Percentiles rank a stretch among this genome's conserved stretches.
These are phyloP conservation scores for Caenorhabditis remanei DNA, from an alignment of 1,140 invertebrate genomes.

Conservation along the genomic window DNA sequence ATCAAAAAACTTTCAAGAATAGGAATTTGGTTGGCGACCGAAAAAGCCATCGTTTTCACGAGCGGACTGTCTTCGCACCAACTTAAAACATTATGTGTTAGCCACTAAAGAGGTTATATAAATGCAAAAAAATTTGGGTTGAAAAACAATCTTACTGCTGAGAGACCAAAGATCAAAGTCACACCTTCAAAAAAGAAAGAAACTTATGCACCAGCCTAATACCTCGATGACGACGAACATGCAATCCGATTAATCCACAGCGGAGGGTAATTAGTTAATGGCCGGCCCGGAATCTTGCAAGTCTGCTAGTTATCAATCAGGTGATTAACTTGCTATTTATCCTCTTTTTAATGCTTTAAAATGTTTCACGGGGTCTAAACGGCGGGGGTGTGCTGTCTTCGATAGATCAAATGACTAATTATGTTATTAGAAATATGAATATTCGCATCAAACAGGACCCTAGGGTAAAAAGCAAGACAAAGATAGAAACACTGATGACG, in stretches of 20 bases:
- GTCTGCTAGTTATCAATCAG: constrained; percentile 65
- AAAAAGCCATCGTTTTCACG: no score
- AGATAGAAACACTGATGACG: not conserved
- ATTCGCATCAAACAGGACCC: constrained; percentile 67
- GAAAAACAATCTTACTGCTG: no score
- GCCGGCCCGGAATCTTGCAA: no score
- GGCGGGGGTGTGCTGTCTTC: constrained; percentile 65
- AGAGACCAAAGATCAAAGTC: no score
- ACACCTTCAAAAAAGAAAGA: no score
- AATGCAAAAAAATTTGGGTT: no score
- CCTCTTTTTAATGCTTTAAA: not conserved
- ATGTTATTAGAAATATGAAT: constrained; percentile 68
- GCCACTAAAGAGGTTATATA: no score
- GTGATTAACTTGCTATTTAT: constrained; percentile 47
- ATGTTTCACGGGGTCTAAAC: constrained; percentile 59
- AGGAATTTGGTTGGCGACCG: no score
- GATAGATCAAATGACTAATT: constrained; percentile 63
- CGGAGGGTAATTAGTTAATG: constrained; percentile 65
- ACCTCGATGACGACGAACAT: constrained; percentile 68
- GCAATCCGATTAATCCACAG: constrained; percentile 64
- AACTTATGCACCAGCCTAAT: no score
- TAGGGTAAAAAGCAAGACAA: constrained; percentile 44
- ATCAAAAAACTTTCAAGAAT: no score
- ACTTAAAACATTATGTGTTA: no score
- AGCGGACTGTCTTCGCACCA: no score